Evolutionary conservation across 2,113 vertebrate species (phyloP).

Genomic region (Dasyornis broadbenti): DNA sequence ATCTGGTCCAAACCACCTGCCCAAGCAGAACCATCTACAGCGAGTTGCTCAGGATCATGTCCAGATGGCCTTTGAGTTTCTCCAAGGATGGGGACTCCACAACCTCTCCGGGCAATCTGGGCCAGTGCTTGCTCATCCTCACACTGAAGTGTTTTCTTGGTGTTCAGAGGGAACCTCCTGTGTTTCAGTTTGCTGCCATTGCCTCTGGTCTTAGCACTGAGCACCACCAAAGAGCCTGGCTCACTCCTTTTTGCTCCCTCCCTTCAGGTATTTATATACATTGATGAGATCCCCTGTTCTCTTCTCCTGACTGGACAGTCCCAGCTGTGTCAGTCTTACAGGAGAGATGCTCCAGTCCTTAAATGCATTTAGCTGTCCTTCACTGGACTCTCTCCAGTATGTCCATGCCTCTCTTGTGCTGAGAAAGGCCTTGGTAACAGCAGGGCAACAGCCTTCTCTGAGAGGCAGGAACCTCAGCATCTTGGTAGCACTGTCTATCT

Average conservation of each 20-base stretch:
- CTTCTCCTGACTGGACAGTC: neutral
- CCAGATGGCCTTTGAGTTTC: neutral
- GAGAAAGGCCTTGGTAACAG: neutral
- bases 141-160: neutral
- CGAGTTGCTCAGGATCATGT: neutral
- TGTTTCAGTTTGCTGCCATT: neutral
- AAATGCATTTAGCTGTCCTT: neutral
- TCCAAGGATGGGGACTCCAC: neutral
- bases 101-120: neutral
- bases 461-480: neutral
- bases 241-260: neutral
- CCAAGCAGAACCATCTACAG: neutral
- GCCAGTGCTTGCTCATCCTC: accelerated
- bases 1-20: neutral
- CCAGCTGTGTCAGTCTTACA: neutral
- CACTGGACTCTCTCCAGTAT: neutral
- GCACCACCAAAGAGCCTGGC: neutral
- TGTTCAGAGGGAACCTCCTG: neutral
- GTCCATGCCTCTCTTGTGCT: neutral
- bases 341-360: neutral
- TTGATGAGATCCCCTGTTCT: neutral
- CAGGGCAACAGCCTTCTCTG: neutral
- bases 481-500: neutral
- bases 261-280: neutral
- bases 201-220: neutral